Conservation (phyloP, 2,888 invertebrate species). For the Stenodera caucasica region DNA sequence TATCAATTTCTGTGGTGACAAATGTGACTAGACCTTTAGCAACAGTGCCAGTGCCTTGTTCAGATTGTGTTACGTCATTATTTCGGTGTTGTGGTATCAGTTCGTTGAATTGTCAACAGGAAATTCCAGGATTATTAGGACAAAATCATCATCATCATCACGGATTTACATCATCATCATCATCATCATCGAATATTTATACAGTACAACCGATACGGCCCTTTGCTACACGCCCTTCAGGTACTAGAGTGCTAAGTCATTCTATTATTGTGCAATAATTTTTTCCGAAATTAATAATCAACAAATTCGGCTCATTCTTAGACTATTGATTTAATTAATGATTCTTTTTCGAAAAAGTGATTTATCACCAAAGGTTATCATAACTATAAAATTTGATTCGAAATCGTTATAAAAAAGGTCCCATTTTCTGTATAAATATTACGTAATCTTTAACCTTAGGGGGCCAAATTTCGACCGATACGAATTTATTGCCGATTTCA, state of each 20-base stretch:
- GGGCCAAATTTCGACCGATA: background rate
- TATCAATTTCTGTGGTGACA: slow-evolving; percentile 9
- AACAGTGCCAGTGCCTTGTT: slow-evolving; percentile 59
- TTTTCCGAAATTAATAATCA: too few relatives aligned
- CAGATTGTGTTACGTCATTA: slow-evolving; percentile 67
- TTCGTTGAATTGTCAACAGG: slow-evolving; percentile 18
- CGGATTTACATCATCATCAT: slow-evolving; percentile 19
- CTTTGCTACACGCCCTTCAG: slow-evolving; percentile 51
- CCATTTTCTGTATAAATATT: background rate
- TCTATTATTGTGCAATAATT: background rate
- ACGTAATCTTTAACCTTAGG: background rate
- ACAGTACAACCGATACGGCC: slow-evolving; percentile 53
- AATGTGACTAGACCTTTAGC: slow-evolving; percentile 46
- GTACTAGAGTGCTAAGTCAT: slow-evolving; percentile 8
- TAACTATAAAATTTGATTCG: background rate
- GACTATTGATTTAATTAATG: too few relatives aligned
- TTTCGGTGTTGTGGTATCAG: slow-evolving; percentile 63
- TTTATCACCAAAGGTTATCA: background rate
- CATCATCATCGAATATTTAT: slow-evolving; percentile 42
- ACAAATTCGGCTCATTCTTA: too few relatives aligned
- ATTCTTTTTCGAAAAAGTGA: too few relatives aligned
- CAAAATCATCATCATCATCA: slow-evolving; percentile 33
- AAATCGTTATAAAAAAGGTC: background rate
- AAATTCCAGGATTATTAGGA: slow-evolving; percentile 31
- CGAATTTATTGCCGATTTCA: too few relatives aligned